phyloP scores from a whole-genome alignment of 2,113 vertebrate genomes.

The Ramphastos sulfuratus region DNA sequence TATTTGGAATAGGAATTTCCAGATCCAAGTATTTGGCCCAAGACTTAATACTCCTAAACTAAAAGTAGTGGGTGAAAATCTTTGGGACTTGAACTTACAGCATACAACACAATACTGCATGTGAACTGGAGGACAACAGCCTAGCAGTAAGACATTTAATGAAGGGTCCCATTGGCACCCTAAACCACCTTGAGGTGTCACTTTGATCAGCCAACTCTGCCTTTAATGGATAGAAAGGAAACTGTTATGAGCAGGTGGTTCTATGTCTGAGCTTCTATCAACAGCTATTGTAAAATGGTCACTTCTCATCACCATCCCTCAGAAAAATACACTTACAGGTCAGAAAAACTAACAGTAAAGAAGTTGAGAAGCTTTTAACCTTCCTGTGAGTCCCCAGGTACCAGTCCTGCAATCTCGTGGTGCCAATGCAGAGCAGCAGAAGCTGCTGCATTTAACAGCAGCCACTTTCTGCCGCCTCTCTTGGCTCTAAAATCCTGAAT shows the following conservation, averaged over 20 bases:
- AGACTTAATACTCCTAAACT: background rate
- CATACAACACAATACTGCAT: background rate
- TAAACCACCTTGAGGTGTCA: background rate
- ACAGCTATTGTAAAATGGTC: background rate
- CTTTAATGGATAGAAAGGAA: background rate
- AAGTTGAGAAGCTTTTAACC: background rate
- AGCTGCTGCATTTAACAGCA: background rate
- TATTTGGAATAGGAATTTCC: background rate
- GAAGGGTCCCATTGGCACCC: background rate
- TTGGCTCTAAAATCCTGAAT: background rate
- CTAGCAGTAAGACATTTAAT: background rate
- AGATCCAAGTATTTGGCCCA: background rate
- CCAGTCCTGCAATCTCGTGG: background rate
- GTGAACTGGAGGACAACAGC: background rate
- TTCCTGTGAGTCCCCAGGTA: background rate
- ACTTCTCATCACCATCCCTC: background rate
- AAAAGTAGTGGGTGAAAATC: background rate
- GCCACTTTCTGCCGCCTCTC: background rate
- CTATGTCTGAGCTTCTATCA: background rate
- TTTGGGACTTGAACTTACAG: background rate
- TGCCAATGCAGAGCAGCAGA: background rate
- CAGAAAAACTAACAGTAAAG: background rate
- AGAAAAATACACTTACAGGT: background rate
- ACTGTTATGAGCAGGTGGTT: background rate
- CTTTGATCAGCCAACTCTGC: background rate